Evolutionary conservation across 1,140 invertebrate genomes (phyloP), one percentile per base, ranked within the genome.

Genomic region (Musca vetustissima): DNA sequence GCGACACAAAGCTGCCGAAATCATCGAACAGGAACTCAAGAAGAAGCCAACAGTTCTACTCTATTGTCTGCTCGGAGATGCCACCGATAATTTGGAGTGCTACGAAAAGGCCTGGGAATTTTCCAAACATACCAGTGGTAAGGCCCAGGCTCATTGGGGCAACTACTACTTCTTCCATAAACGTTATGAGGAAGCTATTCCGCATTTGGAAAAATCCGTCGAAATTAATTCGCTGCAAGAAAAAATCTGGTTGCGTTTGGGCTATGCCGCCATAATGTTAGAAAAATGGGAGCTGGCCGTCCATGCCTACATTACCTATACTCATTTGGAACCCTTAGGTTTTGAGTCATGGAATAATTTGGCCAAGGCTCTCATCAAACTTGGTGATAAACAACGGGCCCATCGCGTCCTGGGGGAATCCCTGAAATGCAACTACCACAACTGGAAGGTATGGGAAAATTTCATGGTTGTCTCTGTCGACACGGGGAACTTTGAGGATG

Each of bases 281-380:
- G 89, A 95, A 79, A 86, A 94, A 57, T 98, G 92, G 91, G 89
- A 93, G 74, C 73, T 90, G 2, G 92, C 94, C 48, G 93, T 92
- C 0, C 89, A 86, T 22, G 93, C 93, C 0, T 99, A 98, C 81
- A 87, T 93, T 74, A 85, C 89, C 69, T 97, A 96, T 79, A 93
- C 94, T 32, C 88, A 88, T 68, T 84, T 98, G 22, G 95, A 99
- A 75, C 89, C 90, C 49, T 92, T 93, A 85, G 91, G 92, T 71
- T 98, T 95, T 82, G 95, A 98, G 84, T 95, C 94, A 0, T 99
- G 97, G 97, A 98, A 98, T 83, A 99, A 99, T 84, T 84, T 99
- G 61, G 93, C 95, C 13, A 95, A 96, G 80, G 94, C 93, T 4
- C 96, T 98, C 74, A 90, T 96, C 8, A 92, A 94, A 75, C 83